Conservation (phyloP, 2,797 vertebrate genomes). For the Poecilia wingei region DNA sequence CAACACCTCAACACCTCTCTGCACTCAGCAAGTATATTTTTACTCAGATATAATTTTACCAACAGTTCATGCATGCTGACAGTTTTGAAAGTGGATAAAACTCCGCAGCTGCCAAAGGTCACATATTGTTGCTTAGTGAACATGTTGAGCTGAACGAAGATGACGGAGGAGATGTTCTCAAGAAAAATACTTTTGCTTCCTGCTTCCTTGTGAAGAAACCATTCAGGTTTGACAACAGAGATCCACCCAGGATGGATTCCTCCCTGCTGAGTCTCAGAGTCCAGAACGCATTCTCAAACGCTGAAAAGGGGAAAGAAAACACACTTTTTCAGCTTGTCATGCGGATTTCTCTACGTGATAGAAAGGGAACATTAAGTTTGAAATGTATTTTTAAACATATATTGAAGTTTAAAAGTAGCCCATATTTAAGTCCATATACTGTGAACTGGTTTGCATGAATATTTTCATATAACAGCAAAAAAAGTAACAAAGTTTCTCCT, state of each 20-base stretch:
- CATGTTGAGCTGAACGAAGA: not conserved
- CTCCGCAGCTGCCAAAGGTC: not conserved
- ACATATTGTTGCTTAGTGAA: not conserved
- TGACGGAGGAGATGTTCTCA: conserved; percentile 2
- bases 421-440: not conserved
- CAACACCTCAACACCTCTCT: conserved; percentile 5
- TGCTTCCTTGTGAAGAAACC: conserved; percentile 47
- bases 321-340: not conserved
- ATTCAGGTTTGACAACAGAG: conserved; percentile 61
- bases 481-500: not conserved
- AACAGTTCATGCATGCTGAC: not conserved
- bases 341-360: not conserved
- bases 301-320: not conserved
- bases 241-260: conserved; percentile 39
- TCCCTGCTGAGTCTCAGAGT: conserved; percentile 17
- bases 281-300: not conserved
- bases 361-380: not conserved
- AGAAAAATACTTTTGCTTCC: conserved; percentile 36
- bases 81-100: conserved; percentile 9
- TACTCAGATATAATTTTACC: not conserved
- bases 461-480: not conserved
- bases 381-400: not conserved
- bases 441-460: not conserved
- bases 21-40: conserved; percentile 7
- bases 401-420: too few relatives aligned